Base-by-base conservation (phyloP, 2,797 vertebrate genomes). In the Gephyroberyx darwinii region DNA sequence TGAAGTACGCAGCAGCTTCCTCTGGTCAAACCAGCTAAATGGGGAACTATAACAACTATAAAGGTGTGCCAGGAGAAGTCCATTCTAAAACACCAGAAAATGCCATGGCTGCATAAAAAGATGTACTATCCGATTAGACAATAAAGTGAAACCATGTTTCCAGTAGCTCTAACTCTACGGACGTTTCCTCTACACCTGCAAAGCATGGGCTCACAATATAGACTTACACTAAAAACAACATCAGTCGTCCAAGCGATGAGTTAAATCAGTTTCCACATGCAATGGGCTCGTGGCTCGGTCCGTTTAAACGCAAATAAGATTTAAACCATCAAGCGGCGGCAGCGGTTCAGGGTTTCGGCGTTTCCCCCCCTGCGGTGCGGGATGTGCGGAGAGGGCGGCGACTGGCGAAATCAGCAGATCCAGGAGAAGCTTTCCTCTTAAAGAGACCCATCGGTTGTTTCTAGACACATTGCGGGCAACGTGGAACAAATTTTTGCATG, bases 321-420 rank as follows among this genome's bases (percentile, higher is more conserved):
- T 0, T 20, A 56, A 7, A 13, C 58, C 2, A 51, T 19, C 31
- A n/a, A 41, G 0, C 43, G 8, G 64, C 54, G 71, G 0, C 43
- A 8, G 64, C 54, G 71, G 76, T 58, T 26, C 73, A 30, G 1
- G 5, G 69, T 37, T 54, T 14, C 26, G 26, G 26, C 26, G 26
- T 26, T 26, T 26, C 26, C 66, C 37, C n/a, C 54, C 53, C 22
- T 1, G 69, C 43, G 76, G 58, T 35, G 75, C 67, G 22, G 65
- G 63, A 58, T 52, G 56, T 17, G 77, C 55, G 16, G 55, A 63
- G 39, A 79, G 75, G 83, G 73, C 54, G 54, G 41, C 41, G 41
- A 47, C 50, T 82, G 82, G 79, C 87, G 13, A 1, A 80, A 89
- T 86, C 84, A 84, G 89, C 84, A 88, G 86, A 85, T 77, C 3